These are phyloP conservation scores for Damaliscus lunatus DNA, from an alignment of 2,113 vertebrate species.

Conservation along the genomic window DNA sequence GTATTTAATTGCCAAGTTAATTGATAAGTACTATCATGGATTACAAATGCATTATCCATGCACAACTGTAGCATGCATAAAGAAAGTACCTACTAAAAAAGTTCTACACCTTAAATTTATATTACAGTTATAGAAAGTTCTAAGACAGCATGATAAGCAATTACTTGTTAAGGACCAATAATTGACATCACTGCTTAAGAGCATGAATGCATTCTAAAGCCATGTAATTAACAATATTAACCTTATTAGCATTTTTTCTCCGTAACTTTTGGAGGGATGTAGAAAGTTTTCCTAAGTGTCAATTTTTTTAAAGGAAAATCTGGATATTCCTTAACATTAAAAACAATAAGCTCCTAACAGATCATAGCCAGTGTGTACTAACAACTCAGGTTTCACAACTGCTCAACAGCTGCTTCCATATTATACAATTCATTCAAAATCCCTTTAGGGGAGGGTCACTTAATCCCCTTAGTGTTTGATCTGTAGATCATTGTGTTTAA, in stretches of 20 bases:
- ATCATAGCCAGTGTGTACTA: background rate
- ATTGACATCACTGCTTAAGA: background rate
- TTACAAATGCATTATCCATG: background rate
- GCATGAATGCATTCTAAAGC: background rate
- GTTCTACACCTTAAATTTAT: background rate
- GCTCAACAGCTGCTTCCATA: slow-evolving; percentile 13
- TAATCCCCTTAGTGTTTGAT: slow-evolving; percentile 8
- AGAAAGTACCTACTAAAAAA: background rate
- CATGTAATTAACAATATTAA: background rate
- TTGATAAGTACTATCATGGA: background rate
- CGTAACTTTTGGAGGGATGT: background rate
- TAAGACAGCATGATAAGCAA: background rate
- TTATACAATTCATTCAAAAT: background rate
- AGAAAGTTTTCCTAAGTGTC: background rate
- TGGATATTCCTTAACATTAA: background rate
- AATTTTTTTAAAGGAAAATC: background rate
- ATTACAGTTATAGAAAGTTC: background rate
- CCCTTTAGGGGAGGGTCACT: background rate
- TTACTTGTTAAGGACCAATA: background rate
- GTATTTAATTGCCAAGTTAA: background rate
- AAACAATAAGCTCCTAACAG: background rate
- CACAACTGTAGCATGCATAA: background rate
- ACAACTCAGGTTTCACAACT: background rate
- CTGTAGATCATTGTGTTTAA: background rate
- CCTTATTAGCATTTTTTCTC: background rate